Conservation (phyloP, 2,888 invertebrate genomes). For the Lasioglossum oenotherae region DNA sequence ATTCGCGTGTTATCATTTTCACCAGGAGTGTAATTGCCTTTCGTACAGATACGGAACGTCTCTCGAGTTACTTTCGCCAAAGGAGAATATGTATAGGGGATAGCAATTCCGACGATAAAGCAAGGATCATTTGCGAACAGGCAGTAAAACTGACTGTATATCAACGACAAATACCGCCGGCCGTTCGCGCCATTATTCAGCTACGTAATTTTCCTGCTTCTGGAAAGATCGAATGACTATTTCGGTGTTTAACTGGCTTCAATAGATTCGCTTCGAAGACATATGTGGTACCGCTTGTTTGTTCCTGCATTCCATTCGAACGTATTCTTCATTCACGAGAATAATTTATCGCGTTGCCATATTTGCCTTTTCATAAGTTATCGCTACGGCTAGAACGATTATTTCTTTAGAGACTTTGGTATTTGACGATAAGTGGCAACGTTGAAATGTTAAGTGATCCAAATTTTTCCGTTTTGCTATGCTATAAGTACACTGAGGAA, state of each 20-base stretch:
- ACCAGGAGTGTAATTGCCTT: background rate
- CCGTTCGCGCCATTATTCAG: conserved; percentile 1
- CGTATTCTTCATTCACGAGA: background rate
- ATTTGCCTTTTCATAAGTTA: background rate
- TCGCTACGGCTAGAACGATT: background rate
- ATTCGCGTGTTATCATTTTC: background rate
- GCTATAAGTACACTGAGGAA: no score
- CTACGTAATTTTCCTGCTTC: conserved; percentile 23
- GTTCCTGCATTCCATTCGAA: background rate
- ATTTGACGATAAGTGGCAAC: background rate
- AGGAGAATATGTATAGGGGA: conserved; percentile 31
- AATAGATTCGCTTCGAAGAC: background rate
- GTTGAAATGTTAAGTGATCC: background rate
- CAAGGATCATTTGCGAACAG: conserved; percentile 23
- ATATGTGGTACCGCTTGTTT: background rate
- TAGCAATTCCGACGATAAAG: conserved; percentile 28
- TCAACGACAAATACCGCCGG: conserved; percentile 28
- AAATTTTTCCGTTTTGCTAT: background rate
- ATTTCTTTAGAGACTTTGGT: background rate
- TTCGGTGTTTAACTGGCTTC: background rate
- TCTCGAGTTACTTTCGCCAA: background rate
- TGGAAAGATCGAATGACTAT: conserved; percentile 8
- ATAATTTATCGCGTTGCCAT: background rate
- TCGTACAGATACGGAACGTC: background rate
- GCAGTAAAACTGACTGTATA: conserved; percentile 32